Conservation (phyloP, 2,113 vertebrate species). For the Mohoua ochrocephala region DNA sequence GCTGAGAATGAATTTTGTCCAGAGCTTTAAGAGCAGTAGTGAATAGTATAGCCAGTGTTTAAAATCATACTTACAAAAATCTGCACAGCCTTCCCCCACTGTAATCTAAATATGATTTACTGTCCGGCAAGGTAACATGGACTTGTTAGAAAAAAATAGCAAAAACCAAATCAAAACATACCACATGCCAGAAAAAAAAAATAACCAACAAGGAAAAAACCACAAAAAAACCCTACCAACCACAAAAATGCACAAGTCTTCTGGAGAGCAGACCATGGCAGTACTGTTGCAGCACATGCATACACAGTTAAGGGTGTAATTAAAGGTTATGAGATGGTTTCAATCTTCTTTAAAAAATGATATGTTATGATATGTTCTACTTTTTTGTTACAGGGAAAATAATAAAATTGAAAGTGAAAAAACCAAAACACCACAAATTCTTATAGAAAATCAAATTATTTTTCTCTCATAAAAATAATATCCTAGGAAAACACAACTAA, state of each 20-base stretch:
- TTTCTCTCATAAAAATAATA: background rate
- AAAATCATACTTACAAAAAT: background rate
- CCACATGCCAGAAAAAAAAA: background rate
- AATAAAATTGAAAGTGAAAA: background rate
- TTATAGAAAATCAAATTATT: background rate
- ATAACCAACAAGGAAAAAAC: background rate
- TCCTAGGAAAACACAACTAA: background rate
- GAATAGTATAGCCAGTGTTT: background rate
- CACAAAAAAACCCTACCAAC: background rate
- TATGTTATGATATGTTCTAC: background rate
- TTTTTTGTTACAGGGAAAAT: background rate
- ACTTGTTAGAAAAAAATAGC: background rate
- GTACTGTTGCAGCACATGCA: background rate
- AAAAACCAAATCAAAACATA: background rate
- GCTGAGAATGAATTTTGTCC: background rate
- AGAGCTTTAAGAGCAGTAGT: background rate
- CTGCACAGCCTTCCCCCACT: background rate
- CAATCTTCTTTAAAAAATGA: background rate
- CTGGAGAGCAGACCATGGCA: background rate
- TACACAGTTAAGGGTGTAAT: background rate
- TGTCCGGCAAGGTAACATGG: fast-evolving
- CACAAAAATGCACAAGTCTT: background rate
- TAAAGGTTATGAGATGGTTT: background rate
- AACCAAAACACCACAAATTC: background rate
- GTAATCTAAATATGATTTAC: background rate